Percentiles rank a stretch among this genome's conserved stretches.
Evolutionary conservation across 1,140 invertebrate genomes (phyloP).

Genomic region (Semibalanus balanoides): DNA sequence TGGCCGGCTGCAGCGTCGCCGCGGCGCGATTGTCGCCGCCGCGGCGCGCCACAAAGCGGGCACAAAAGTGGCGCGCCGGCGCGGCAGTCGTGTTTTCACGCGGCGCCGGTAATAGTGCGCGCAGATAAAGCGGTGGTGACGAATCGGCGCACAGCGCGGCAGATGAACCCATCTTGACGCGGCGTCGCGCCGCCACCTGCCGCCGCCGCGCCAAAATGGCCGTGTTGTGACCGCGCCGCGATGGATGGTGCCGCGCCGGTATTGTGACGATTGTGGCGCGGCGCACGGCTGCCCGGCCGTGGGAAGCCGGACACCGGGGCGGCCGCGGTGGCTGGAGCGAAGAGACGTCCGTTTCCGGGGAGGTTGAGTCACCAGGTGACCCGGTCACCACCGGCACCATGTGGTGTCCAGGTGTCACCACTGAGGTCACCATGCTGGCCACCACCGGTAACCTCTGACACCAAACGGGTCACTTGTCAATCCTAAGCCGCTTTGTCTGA

Average conservation of each 20-base stretch:
- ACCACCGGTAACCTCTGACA: too few species aligned
- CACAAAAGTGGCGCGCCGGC: neutral
- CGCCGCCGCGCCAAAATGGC: conserved; percentile 1
- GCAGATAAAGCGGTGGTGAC: neutral
- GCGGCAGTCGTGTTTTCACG: neutral
- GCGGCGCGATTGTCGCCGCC: neutral
- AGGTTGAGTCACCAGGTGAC: neutral
- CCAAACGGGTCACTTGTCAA: too few species aligned
- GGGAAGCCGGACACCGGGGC: neutral
- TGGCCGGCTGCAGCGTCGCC: neutral
- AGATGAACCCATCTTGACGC: neutral
- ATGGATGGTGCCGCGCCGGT: neutral
- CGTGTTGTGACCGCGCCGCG: neutral
- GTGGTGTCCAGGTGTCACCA: too few species aligned
- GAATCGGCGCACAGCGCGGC: neutral
- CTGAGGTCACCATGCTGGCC: too few species aligned
- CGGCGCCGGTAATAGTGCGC: neutral
- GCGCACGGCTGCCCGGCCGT: neutral
- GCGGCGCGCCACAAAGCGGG: neutral
- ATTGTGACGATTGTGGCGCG: neutral
- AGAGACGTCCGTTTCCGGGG: too few species aligned
- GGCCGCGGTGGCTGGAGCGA: too few species aligned
- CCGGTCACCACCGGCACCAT: neutral
- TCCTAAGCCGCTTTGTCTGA: too few species aligned
- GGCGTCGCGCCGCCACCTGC: too few species aligned